These are phyloP conservation scores for Amiota minor DNA, from an alignment of 2,888 invertebrate species.

Conservation along the genomic window DNA sequence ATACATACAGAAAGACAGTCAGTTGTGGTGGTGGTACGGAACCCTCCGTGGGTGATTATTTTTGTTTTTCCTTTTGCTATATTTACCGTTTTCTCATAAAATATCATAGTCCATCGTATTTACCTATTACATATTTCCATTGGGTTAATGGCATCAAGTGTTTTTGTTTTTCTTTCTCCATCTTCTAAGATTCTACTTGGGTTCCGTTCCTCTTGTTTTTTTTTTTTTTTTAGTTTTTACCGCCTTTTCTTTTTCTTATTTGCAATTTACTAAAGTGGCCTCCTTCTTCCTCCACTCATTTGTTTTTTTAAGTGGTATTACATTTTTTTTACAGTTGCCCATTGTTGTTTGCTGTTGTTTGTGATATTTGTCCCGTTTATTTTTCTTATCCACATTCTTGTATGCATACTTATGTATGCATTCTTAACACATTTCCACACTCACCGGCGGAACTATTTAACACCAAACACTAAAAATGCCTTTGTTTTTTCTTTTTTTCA, in stretches of 20 bases:
- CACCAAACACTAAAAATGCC: neutral
- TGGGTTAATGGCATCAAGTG: constrained; percentile 20
- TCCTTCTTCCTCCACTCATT: constrained; percentile 30
- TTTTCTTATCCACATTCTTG: no score
- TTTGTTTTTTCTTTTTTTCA: no score
- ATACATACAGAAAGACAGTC: no score
- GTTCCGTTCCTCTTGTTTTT: neutral
- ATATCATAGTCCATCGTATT: neutral
- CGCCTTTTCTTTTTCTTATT: neutral
- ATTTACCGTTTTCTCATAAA: neutral
- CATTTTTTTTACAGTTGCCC: neutral
- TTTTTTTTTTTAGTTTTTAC: neutral
- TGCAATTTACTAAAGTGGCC: constrained; percentile 57
- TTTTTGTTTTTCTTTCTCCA: neutral
- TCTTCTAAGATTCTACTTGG: neutral
- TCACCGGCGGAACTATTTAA: constrained; percentile 23
- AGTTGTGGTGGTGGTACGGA: no score
- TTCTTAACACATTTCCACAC: neutral
- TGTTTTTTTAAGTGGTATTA: constrained; percentile 13
- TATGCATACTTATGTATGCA: neutral
- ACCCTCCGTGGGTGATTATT: no score
- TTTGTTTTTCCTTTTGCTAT: neutral
- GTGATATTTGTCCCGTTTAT: no score
- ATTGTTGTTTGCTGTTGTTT: no score
- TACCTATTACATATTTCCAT: neutral